Conservation (phyloP, 2,113 vertebrate genomes). For the Megaleporinus macrocephalus region DNA sequence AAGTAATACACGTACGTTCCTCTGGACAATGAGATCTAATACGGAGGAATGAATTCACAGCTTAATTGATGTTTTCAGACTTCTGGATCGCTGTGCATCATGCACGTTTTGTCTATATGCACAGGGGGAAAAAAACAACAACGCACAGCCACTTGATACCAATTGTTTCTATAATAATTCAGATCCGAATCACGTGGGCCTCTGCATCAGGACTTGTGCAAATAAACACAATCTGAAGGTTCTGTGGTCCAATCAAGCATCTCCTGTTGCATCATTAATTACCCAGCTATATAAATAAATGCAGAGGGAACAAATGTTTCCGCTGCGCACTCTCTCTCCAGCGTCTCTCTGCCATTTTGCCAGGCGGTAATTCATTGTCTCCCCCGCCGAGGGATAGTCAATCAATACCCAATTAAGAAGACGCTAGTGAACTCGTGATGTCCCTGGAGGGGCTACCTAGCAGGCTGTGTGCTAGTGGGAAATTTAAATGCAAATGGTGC, state of each 20-base stretch:
- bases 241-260: conserved; percentile 48
- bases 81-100: neutral
- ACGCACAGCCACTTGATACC: conserved; percentile 14
- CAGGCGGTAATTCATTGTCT: conserved; percentile 68
- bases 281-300: conserved; percentile 61
- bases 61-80: conserved; percentile 46
- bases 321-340: conserved; percentile 20
- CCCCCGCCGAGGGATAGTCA: conserved; percentile 59
- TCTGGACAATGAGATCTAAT: conserved; percentile 52
- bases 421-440: conserved; percentile 28
- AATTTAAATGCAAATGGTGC: conserved; percentile 70
- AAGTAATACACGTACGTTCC: conserved; percentile 50
- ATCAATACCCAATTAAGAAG: conserved; percentile 79
- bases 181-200: conserved; percentile 23
- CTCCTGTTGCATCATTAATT: conserved; percentile 61
- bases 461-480: conserved; percentile 29
- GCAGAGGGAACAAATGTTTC: conserved; percentile 51
- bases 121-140: too few species aligned
- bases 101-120: neutral
- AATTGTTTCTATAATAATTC: conserved; percentile 5
- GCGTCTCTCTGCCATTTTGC: conserved; percentile 47
- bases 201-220: conserved; percentile 57
- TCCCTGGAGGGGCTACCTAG: conserved; percentile 51
- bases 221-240: conserved; percentile 60
- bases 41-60: conserved; percentile 48